Percentiles rank a stretch among this genome's conserved stretches.
phyloP scores from a whole-genome alignment of 2,888 invertebrate species.

The Dolomedes plantarius region DNA sequence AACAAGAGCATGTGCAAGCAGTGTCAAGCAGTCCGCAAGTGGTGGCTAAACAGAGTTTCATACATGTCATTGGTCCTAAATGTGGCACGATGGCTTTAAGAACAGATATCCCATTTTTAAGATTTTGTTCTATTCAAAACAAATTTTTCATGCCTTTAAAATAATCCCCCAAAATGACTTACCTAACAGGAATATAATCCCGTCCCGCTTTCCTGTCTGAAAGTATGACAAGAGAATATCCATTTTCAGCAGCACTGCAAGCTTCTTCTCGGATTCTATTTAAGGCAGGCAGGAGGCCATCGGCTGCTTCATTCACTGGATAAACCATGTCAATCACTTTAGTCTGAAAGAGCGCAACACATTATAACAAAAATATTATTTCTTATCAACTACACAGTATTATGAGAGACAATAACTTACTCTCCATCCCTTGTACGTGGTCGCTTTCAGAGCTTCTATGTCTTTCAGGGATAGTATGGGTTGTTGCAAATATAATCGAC shows the following conservation, averaged over 20 bases:
- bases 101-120: too few species aligned
- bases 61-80: too few species aligned
- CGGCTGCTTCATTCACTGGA: slow-evolving; percentile 84
- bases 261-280: slow-evolving; percentile 88
- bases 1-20: too few species aligned
- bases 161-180: too few species aligned
- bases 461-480: slow-evolving; percentile 95
- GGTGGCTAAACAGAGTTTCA: too few species aligned
- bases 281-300: slow-evolving; percentile 85
- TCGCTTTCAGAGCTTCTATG: slow-evolving; percentile 89
- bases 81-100: too few species aligned
- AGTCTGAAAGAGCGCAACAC: slow-evolving; percentile 79
- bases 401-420: slow-evolving; percentile 77
- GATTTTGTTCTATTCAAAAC: too few species aligned
- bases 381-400: too few species aligned
- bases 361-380: too few species aligned
- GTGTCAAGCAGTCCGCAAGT: too few species aligned
- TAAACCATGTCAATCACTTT: slow-evolving; percentile 93
- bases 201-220: slow-evolving; percentile 83
- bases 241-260: slow-evolving; percentile 84
- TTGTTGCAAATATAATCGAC: slow-evolving; percentile 93
- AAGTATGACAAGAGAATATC: slow-evolving; percentile 90
- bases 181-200: slow-evolving; percentile 79
- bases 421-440: slow-evolving; percentile 91
- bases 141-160: too few species aligned